Conservation (phyloP, 1,140 invertebrate genomes). For the Pseudomyrmex dendroicus region DNA sequence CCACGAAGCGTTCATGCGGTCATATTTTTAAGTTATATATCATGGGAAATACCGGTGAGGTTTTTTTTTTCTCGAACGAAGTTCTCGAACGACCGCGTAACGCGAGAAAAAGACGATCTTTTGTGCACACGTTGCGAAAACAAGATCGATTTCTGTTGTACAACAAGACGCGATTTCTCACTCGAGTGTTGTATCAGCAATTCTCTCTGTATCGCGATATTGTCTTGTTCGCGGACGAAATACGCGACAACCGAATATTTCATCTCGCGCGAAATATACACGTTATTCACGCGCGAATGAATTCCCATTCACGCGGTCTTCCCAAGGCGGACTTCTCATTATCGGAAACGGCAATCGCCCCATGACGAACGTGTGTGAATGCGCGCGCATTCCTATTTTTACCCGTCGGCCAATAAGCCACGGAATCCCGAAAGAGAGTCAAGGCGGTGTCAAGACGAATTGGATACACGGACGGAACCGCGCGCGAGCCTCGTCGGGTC, state of each 20-base stretch:
- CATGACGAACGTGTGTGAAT: slow-evolving; percentile 54
- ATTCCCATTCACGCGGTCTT: no score
- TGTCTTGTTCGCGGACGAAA: no score
- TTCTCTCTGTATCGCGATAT: no score
- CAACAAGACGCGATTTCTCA: background rate
- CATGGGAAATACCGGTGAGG: slow-evolving; percentile 27
- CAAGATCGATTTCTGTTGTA: background rate
- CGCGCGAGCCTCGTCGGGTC: slow-evolving; percentile 67
- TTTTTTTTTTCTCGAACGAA: slow-evolving; percentile 4
- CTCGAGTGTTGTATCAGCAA: background rate
- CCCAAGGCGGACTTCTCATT: slow-evolving; percentile 32
- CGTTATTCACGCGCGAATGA: slow-evolving; percentile 16
- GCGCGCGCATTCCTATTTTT: slow-evolving; percentile 61
- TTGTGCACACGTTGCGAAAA: background rate
- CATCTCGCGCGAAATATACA: no score
- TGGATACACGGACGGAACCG: slow-evolving; percentile 67
- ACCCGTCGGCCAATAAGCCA: slow-evolving; percentile 59
- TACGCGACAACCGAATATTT: no score
- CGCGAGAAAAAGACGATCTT: background rate
- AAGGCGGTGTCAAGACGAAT: slow-evolving; percentile 72
- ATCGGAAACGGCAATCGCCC: slow-evolving; percentile 54
- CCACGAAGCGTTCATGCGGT: slow-evolving; percentile 31
- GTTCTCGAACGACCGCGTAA: slow-evolving; percentile 1
- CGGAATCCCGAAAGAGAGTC: slow-evolving; percentile 66
- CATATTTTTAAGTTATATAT: slow-evolving; percentile 21